Percentiles rank a stretch among this genome's conserved stretches.
These are phyloP conservation scores for Chaetops frenatus DNA, from an alignment of 2,113 vertebrate species.

Conservation along the genomic window DNA sequence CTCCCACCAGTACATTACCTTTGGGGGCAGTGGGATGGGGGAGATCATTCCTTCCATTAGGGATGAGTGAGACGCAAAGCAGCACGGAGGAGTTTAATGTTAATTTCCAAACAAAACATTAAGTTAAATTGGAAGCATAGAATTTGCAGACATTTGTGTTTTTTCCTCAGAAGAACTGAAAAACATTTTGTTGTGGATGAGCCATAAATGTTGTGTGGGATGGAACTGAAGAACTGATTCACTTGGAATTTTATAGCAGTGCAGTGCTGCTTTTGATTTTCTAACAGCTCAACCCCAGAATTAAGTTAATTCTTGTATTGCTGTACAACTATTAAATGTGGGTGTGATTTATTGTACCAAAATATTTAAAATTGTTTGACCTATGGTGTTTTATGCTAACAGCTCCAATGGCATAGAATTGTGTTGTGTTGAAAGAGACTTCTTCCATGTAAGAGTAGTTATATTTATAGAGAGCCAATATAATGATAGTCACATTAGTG, in stretches of 20 bases:
- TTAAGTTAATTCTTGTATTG: neutral
- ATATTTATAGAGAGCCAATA: neutral
- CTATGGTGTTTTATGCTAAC: neutral
- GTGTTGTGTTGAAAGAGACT: neutral
- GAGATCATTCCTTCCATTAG: neutral
- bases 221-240: neutral
- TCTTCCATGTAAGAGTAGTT: neutral
- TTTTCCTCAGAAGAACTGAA: neutral
- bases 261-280: neutral
- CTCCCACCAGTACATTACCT: neutral
- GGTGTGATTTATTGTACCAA: neutral
- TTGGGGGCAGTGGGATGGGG: neutral
- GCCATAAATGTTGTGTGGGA: conserved; percentile 30
- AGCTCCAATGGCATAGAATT: neutral
- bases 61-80: neutral
- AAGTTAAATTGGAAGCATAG: neutral
- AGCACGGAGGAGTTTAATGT: neutral
- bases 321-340: neutral
- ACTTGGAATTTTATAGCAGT: neutral
- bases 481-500: neutral
- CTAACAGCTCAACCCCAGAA: neutral
- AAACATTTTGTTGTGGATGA: conserved; percentile 23
- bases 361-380: neutral
- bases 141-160: neutral
- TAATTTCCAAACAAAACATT: neutral